These are phyloP conservation scores for Hypercompe scribonia DNA, from an alignment of 2,888 invertebrate species.

Conservation along the genomic window DNA sequence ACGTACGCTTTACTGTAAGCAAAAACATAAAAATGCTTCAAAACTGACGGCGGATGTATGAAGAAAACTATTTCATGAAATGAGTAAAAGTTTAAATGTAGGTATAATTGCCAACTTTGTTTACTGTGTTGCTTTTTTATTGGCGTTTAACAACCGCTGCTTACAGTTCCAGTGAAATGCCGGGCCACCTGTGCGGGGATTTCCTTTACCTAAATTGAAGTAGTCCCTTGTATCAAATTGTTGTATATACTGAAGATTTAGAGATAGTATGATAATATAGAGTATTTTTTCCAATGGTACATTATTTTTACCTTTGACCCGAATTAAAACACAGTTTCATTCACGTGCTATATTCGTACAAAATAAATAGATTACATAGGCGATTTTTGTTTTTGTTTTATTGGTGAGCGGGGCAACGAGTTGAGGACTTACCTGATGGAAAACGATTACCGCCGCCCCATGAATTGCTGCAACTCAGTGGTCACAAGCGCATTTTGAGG, in stretches of 20 bases:
- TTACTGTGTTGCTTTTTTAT: slow-evolving; percentile 26
- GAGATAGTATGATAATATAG: neutral
- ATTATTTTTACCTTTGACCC: neutral
- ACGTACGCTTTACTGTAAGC: neutral
- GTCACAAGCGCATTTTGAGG: too few species aligned
- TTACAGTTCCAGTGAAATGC: slow-evolving; percentile 43
- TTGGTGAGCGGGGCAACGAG: accelerated
- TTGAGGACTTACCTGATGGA: too few species aligned
- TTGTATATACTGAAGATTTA: neutral
- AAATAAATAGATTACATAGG: neutral
- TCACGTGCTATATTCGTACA: neutral
- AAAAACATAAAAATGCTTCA: neutral
- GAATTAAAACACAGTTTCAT: neutral
- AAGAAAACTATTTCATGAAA: neutral
- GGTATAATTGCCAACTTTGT: slow-evolving; percentile 13
- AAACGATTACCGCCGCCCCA: too few species aligned
- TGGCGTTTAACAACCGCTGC: slow-evolving; percentile 16
- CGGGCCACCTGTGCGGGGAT: slow-evolving; percentile 47
- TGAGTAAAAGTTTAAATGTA: neutral
- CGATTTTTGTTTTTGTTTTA: neutral
- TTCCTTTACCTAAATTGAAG: slow-evolving; percentile 22
- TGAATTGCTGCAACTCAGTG: too few species aligned
- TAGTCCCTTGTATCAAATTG: neutral
- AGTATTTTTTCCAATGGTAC: neutral
- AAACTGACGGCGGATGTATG: neutral